These are phyloP conservation scores for Tetragnatha montana DNA, from an alignment of 2,888 invertebrate species.

Conservation along the genomic window DNA sequence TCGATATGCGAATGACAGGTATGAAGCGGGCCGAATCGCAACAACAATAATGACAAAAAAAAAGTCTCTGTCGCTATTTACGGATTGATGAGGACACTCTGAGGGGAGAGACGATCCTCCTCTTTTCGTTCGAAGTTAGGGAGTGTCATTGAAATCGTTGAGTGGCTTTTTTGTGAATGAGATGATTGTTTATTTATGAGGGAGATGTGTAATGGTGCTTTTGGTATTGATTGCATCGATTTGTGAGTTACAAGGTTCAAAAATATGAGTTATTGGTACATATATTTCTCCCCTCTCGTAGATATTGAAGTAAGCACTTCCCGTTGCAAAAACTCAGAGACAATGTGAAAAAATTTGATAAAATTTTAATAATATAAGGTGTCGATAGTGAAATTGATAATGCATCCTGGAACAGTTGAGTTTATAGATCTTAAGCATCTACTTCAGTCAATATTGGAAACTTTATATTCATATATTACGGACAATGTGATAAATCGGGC, in stretches of 20 bases:
- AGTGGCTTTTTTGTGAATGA: background rate
- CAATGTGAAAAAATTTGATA: no score
- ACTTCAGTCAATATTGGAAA: no score
- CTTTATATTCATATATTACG: no score
- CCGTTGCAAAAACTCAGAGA: no score
- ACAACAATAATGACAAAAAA: background rate
- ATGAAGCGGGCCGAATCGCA: background rate
- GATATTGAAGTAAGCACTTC: no score
- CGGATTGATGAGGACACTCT: background rate
- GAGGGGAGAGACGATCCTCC: background rate
- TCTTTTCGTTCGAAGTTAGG: background rate
- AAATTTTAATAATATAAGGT: no score
- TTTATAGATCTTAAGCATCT: no score
- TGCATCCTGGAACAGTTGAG: no score
- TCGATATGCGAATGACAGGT: conserved; percentile 1
- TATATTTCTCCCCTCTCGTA: no score
- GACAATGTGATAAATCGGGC: no score
- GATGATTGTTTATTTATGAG: background rate
- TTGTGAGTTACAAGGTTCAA: background rate
- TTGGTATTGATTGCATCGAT: background rate
- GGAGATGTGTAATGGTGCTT: background rate
- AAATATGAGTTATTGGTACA: no score
- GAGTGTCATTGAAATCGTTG: background rate
- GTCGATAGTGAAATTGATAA: no score
- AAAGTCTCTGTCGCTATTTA: background rate